These are phyloP conservation scores for Cyphomyrus plagiostoma DNA, from an alignment of 2,113 vertebrate species.

Conservation along the genomic window DNA sequence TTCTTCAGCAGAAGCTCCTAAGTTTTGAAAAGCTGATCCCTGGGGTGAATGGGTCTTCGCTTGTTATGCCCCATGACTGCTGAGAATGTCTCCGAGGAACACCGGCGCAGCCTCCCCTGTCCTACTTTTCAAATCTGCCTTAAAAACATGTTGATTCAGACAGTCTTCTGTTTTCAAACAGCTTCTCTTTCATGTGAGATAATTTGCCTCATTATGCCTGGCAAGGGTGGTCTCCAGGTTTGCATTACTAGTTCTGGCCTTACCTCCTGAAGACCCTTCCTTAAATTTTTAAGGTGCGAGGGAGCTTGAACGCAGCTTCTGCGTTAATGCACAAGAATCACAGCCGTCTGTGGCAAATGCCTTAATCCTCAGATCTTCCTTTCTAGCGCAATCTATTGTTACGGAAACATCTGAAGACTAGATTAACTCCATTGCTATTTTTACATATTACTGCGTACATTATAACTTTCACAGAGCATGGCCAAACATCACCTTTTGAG, in stretches of 20 bases:
- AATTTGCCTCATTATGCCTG: constrained; percentile 2
- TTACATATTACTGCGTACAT: not conserved
- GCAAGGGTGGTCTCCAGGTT: constrained; percentile 8
- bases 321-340: not conserved
- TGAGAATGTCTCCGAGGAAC: constrained; percentile 49
- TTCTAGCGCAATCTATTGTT: not conserved
- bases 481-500: not conserved
- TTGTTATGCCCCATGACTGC: constrained; percentile 46
- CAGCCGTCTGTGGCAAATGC: not conserved
- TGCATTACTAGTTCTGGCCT: constrained; percentile 1
- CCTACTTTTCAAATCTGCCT: constrained; percentile 59
- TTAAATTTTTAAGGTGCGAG: not conserved
- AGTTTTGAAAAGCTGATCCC: constrained; percentile 54
- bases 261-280: not conserved
- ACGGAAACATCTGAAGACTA: not conserved
- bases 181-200: constrained; percentile 19
- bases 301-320: not conserved
- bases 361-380: not conserved
- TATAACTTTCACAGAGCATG: not conserved
- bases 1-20: constrained; percentile 49
- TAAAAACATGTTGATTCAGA: constrained; percentile 62
- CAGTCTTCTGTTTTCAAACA: constrained; percentile 33
- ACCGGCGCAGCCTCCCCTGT: constrained; percentile 57
- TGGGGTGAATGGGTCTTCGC: constrained; percentile 41
- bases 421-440: not conserved